Evolutionary conservation across 2,113 vertebrate genomes (phyloP).

Genomic region (Tetraodon nigroviridis): DNA sequence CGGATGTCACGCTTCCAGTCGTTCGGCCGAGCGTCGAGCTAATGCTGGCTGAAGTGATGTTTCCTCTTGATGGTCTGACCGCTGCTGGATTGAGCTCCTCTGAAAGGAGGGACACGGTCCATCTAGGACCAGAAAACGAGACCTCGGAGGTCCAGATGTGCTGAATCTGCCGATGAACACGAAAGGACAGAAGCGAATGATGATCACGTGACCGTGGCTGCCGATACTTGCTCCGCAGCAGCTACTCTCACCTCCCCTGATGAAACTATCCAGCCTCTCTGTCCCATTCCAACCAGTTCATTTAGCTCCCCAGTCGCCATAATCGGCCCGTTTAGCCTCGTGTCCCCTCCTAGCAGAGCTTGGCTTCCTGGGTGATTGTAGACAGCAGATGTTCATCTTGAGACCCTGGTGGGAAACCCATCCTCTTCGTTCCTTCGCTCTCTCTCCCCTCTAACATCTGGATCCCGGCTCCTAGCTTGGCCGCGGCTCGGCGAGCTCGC

Average conservation of each 20-base stretch:
- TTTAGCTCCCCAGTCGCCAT: too few species aligned
- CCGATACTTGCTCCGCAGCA: too few species aligned
- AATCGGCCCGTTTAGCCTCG: too few species aligned
- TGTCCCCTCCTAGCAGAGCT: too few species aligned
- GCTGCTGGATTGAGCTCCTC: constrained; percentile 10
- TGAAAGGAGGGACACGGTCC: not conserved
- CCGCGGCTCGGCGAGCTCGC: constrained; percentile 34
- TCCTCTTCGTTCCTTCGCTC: constrained; percentile 20
- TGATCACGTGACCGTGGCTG: too few species aligned
- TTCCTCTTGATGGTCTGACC: constrained; percentile 32
- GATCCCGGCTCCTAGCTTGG: constrained; percentile 64
- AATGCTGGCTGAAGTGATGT: constrained; percentile 33
- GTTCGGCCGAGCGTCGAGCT: constrained; percentile 44
- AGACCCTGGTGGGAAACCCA: not conserved
- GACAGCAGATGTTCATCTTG: constrained; percentile 4
- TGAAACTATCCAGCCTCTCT: too few species aligned
- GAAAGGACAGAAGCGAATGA: too few species aligned
- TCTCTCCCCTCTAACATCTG: constrained; percentile 62
- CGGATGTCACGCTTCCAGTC: constrained; percentile 61
- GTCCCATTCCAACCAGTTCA: too few species aligned
- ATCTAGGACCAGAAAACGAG: not conserved
- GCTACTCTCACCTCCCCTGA: too few species aligned
- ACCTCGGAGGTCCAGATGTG: too few species aligned
- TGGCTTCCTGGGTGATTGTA: constrained; percentile 8
- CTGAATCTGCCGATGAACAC: too few species aligned